Evolutionary conservation across 2,888 invertebrate genomes (phyloP).

Genomic region (Pachydiplax longipennis): DNA sequence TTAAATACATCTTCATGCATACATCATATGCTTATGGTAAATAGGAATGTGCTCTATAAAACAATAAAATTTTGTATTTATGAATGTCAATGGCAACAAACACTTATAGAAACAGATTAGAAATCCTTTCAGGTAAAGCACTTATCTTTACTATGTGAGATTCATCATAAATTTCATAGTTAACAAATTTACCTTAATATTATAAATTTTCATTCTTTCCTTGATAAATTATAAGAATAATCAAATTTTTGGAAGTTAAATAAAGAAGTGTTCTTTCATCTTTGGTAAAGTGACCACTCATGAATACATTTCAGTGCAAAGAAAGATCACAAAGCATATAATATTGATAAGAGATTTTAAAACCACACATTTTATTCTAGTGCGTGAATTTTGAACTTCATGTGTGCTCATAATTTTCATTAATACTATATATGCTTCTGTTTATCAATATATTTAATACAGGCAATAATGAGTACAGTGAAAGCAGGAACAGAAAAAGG

Average conservation of each 20-base stretch:
- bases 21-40: slow-evolving; percentile 42
- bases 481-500: slow-evolving; percentile 43
- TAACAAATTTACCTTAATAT: slow-evolving; percentile 6
- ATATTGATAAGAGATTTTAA: neutral
- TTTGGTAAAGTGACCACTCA: slow-evolving; percentile 22
- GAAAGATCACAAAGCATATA: slow-evolving; percentile 26
- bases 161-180: neutral
- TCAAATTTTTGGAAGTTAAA: neutral
- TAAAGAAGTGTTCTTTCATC: slow-evolving; percentile 1
- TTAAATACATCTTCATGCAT: slow-evolving; percentile 37
- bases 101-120: neutral
- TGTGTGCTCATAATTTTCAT: slow-evolving; percentile 42
- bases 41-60: slow-evolving; percentile 43
- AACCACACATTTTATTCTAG: neutral
- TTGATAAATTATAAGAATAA: neutral
- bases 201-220: neutral
- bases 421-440: slow-evolving; percentile 29
- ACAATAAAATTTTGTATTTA: slow-evolving; percentile 8
- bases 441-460: slow-evolving; percentile 41
- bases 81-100: slow-evolving; percentile 24
- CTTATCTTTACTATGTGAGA: neutral
- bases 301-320: slow-evolving; percentile 25
- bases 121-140: slow-evolving; percentile 5
- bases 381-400: slow-evolving; percentile 33
- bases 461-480: slow-evolving; percentile 41